Conservation (phyloP, 1,140 invertebrate genomes). For the Hermatobates lingyangjiaoensis region DNA sequence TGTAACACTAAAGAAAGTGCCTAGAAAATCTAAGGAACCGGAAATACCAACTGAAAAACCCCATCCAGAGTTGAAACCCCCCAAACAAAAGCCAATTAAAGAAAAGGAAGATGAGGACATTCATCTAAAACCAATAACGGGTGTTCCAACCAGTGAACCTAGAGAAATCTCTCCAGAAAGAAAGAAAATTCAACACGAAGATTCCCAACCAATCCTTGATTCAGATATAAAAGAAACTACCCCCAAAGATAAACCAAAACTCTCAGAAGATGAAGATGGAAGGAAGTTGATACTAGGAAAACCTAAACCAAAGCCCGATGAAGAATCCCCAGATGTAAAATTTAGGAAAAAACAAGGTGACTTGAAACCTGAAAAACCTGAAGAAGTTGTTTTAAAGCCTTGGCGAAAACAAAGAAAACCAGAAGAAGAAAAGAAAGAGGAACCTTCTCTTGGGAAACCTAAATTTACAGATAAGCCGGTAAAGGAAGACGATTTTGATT, state of each 20-base stretch:
- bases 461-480: slow-evolving; percentile 17
- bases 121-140: too few species aligned
- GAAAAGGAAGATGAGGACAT: background rate
- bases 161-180: too few species aligned
- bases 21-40: slow-evolving; percentile 6
- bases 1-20: slow-evolving; percentile 15
- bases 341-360: slow-evolving; percentile 26
- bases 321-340: slow-evolving; percentile 17
- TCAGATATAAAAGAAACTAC: too few species aligned
- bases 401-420: slow-evolving; percentile 21
- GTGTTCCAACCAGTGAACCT: too few species aligned
- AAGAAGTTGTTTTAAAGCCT: slow-evolving; percentile 13
- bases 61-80: slow-evolving; percentile 1
- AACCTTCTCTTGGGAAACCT: slow-evolving; percentile 15
- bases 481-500: slow-evolving; percentile 13
- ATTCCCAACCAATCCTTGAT: too few species aligned
- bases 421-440: slow-evolving; percentile 18
- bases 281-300: slow-evolving; percentile 24
- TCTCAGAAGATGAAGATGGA: slow-evolving; percentile 19
- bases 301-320: slow-evolving; percentile 22
- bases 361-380: slow-evolving; percentile 9
- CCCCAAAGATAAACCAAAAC: too few species aligned
- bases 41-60: background rate
- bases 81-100: background rate
- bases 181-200: too few species aligned